Evolutionary conservation across 2,113 vertebrate genomes (phyloP).

Genomic region (Dunckerocampus dactyliophorus): DNA sequence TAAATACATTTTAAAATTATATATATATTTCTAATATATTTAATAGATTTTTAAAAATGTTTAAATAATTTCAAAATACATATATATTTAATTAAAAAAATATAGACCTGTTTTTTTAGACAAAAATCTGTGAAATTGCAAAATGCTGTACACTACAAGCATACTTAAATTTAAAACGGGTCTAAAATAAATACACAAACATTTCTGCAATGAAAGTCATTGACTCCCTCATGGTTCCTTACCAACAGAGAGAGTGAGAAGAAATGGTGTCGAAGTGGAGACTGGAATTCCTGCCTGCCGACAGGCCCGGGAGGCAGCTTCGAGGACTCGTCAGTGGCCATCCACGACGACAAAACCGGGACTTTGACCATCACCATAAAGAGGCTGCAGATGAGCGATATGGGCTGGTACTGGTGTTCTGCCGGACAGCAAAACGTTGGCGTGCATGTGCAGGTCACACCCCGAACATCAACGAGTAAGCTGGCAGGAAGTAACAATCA

Average conservation of each 20-base stretch:
- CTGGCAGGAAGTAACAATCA: slow-evolving; percentile 5
- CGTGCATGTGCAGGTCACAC: slow-evolving; percentile 47
- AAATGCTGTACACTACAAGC: too few relatives aligned
- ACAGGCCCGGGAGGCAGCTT: slow-evolving; percentile 48
- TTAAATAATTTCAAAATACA: too few relatives aligned
- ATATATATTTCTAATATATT: too few relatives aligned
- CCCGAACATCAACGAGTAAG: slow-evolving; percentile 44
- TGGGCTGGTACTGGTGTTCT: slow-evolving; percentile 63
- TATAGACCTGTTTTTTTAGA: too few relatives aligned
- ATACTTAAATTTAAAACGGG: too few relatives aligned
- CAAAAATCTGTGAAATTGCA: too few relatives aligned
- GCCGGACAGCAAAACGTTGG: slow-evolving; percentile 34
- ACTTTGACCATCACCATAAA: slow-evolving; percentile 62
- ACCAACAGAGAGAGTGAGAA: slow-evolving; percentile 63
- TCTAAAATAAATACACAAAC: too few relatives aligned
- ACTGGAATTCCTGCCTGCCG: slow-evolving; percentile 56
- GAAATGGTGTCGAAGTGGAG: slow-evolving; percentile 72
- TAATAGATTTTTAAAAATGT: too few relatives aligned
- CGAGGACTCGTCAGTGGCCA: slow-evolving; percentile 50
- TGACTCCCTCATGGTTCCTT: slow-evolving; percentile 11
- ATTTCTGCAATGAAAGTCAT: too few relatives aligned
- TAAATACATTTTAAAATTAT: too few relatives aligned
- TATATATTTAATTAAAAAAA: too few relatives aligned
- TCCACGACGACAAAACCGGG: slow-evolving; percentile 62
- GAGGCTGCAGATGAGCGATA: slow-evolving; percentile 49